phyloP scores from a whole-genome alignment of 2,888 invertebrate genomes.

The Zaprionus bogoriensis region DNA sequence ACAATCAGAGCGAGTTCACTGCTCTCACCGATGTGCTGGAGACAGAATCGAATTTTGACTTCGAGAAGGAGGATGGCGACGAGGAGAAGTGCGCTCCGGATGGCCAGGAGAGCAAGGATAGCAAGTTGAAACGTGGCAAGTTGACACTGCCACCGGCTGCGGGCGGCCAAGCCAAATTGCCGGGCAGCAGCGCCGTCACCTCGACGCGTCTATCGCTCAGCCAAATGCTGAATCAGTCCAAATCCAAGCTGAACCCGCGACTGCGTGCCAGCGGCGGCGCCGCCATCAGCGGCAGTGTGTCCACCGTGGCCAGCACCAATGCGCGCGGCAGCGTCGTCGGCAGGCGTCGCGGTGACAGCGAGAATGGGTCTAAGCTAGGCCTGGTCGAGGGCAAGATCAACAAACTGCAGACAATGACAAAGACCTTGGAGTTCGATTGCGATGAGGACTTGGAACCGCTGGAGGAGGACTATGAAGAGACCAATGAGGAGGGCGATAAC shows the following conservation, averaged over 20 bases:
- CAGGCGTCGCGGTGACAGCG: slow-evolving; percentile 39
- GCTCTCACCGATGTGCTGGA: slow-evolving; percentile 62
- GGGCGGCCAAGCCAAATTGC: slow-evolving; percentile 18
- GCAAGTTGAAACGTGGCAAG: slow-evolving; percentile 37
- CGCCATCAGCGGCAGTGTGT: neutral
- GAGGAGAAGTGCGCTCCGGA: slow-evolving; percentile 40
- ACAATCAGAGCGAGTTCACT: slow-evolving; percentile 56
- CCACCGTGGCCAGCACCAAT: slow-evolving; percentile 12
- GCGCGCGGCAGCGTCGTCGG: slow-evolving; percentile 1
- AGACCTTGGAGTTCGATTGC: slow-evolving; percentile 58
- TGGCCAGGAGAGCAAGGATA: neutral
- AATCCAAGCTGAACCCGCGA: slow-evolving; percentile 28
- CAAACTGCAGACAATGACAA: slow-evolving; percentile 35
- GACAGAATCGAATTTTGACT: slow-evolving; percentile 49
- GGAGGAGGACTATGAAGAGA: slow-evolving; percentile 34
- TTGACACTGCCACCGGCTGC: slow-evolving; percentile 56
- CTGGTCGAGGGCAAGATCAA: slow-evolving; percentile 26
- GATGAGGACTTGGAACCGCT: slow-evolving; percentile 47
- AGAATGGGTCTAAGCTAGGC: slow-evolving; percentile 18
- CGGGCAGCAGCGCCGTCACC: slow-evolving; percentile 1
- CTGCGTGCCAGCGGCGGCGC: slow-evolving; percentile 30
- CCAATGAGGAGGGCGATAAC: slow-evolving; percentile 12
- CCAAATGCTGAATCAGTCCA: slow-evolving; percentile 45
- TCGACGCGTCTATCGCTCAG: slow-evolving; percentile 42
- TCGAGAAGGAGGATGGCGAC: slow-evolving; percentile 45